Base-by-base conservation (phyloP, 2,888 invertebrate genomes). In the Dermolepida albohirtum region DNA sequence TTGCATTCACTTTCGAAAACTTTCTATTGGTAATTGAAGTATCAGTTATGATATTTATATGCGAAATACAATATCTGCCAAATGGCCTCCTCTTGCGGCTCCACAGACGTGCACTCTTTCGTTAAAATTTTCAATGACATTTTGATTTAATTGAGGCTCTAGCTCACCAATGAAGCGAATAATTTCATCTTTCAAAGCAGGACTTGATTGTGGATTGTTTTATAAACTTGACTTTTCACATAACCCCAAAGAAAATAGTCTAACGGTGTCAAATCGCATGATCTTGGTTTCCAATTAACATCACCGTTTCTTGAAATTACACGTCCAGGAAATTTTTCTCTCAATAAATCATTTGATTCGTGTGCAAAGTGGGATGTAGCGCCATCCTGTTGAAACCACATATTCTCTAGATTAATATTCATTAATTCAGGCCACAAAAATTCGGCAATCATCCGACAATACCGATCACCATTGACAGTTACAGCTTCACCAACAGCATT, bases 91-190 rank as follows among this genome's bases (percentile, higher is more conserved):
- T 43, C 43, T 55, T 55, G 16, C n/a, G 29, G 27, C 55, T 34
- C 10, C 44, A 39, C 51, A 51, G 40, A 12, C 29, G 51, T 50
- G 22, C n/a, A 12, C 14, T 34, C 51, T 64, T 51, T 50, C 51
- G 40, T 51, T 1, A 64, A 64, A 39, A 64, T 64, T 64, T 51
- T 50, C 41, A 8, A 51, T 50, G 10, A 12, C 64, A 14, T 64
- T 51, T 39, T 51, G 12, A 10, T 51, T 40, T 64, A 50, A 64
- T 51, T 40, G 51, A 12, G 41, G 64, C 12, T 64, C 22, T 39
- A 50, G 39, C 8, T 64, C 16, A 39, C 39, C 2, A 64, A 51
- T 51, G 29, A 34, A 6, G 14, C 2, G 39, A 29, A 11, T 22
- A 10, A 64, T 51, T 29, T 51, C 34, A 11, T 14, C 6, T 22